phyloP scores from a whole-genome alignment of 2,888 invertebrate genomes.

The Amphipoea lucens region DNA sequence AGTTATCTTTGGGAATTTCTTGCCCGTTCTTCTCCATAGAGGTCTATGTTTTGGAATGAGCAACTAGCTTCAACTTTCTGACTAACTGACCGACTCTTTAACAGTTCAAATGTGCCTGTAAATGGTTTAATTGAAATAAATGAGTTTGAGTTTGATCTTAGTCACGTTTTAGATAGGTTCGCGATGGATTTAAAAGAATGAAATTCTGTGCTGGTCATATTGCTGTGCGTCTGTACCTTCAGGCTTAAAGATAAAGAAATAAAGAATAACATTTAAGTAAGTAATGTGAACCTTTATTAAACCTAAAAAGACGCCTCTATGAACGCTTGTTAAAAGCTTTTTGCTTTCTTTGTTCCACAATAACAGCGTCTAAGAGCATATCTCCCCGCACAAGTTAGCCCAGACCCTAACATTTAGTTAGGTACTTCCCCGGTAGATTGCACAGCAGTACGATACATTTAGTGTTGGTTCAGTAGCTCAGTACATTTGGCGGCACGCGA shows the following conservation, averaged over 20 bases:
- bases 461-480: conserved; percentile 34
- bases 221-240: not conserved
- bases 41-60: not conserved
- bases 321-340: not conserved
- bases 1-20: not conserved
- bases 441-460: conserved; percentile 29
- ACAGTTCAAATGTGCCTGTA: not conserved
- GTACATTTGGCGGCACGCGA: conserved; percentile 63
- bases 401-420: conserved; percentile 8
- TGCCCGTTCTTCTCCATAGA: not conserved
- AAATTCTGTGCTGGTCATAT: not conserved
- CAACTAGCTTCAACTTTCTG: no score
- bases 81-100: not conserved
- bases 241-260: no score
- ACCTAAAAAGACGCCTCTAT: not conserved
- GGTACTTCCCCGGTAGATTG: not conserved
- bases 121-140: not conserved
- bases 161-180: not conserved
- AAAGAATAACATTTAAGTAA: no score
- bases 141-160: not conserved
- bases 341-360: not conserved
- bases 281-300: no score
- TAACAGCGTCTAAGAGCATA: no score
- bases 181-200: not conserved
- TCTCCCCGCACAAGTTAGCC: not conserved